Conservation (phyloP, 2,888 invertebrate genomes). For the Sepiola atlantica region DNA sequence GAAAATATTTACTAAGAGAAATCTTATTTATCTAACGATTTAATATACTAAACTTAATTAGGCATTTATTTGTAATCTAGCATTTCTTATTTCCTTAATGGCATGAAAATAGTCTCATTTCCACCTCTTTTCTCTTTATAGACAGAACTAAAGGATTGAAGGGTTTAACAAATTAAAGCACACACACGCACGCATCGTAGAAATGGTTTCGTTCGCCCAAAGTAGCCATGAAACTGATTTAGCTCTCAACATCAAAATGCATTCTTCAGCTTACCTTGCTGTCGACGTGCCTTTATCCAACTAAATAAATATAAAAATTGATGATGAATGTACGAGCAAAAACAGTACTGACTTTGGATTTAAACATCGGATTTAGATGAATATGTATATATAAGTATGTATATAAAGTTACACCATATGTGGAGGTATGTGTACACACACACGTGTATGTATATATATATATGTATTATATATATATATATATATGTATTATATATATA, state of each 20-base stretch:
- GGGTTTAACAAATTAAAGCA: background rate
- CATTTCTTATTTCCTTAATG: background rate
- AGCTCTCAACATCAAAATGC: conserved; percentile 46
- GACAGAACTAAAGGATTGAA: background rate
- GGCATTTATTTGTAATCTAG: background rate
- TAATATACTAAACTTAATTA: background rate
- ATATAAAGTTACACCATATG: conserved; percentile 35
- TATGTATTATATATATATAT: background rate
- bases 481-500: background rate
- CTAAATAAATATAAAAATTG: conserved; percentile 45
- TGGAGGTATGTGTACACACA: background rate
- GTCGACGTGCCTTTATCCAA: conserved; percentile 46
- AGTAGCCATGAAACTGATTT: conserved; percentile 25
- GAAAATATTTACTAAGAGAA: background rate
- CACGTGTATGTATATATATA: background rate
- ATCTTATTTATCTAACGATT: background rate
- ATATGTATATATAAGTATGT: conserved; percentile 25
- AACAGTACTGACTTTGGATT: conserved; percentile 23
- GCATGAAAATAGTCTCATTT: background rate
- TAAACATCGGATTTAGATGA: background rate
- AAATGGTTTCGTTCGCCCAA: background rate
- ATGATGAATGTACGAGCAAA: conserved; percentile 39
- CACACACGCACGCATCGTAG: conserved; percentile 1
- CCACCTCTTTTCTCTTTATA: background rate
- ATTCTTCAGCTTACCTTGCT: conserved; percentile 47